phyloP scores from a whole-genome alignment of 2,888 invertebrate species.

The Melolontha melolontha region DNA sequence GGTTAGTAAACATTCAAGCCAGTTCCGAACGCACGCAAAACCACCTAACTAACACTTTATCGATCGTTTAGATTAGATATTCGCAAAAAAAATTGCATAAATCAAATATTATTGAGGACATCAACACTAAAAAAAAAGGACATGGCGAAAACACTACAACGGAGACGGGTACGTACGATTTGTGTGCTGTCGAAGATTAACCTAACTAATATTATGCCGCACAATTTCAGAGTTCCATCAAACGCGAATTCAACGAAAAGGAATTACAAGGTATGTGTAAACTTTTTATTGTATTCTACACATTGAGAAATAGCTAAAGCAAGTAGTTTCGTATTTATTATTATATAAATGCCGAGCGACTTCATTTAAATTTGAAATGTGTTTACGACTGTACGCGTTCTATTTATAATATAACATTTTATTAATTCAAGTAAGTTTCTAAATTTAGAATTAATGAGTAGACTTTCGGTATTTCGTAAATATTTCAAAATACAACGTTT shows the following conservation, averaged over 20 bases:
- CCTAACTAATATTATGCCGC: conserved; percentile 22
- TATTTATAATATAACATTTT: conserved; percentile 40
- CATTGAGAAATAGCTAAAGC: neutral
- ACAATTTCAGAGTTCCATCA: conserved; percentile 59
- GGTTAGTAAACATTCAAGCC: conserved; percentile 42
- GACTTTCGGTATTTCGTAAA: conserved; percentile 13
- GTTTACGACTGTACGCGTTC: conserved; percentile 22
- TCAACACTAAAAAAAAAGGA: conserved; percentile 13
- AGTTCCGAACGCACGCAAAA: conserved; percentile 26
- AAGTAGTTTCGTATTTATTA: neutral
- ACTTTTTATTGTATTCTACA: conserved; percentile 4
- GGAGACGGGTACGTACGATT: conserved; percentile 41
- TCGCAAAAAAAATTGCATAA: neutral
- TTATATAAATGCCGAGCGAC: conserved; percentile 1
- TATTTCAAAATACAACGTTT: neutral
- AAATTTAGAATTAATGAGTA: conserved; percentile 39
- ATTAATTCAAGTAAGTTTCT: conserved; percentile 39
- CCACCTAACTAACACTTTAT: conserved; percentile 29
- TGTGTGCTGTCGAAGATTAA: conserved; percentile 3
- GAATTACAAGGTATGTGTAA: conserved; percentile 62
- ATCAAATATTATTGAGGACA: conserved; percentile 1
- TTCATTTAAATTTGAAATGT: conserved; percentile 8
- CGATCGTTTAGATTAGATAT: conserved; percentile 19
- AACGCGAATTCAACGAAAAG: conserved; percentile 65
- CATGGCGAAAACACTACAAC: conserved; percentile 44